Percentiles rank a stretch among this genome's conserved stretches.
phyloP scores from a whole-genome alignment of 2,888 invertebrate genomes.

The Craniophora ligustri region DNA sequence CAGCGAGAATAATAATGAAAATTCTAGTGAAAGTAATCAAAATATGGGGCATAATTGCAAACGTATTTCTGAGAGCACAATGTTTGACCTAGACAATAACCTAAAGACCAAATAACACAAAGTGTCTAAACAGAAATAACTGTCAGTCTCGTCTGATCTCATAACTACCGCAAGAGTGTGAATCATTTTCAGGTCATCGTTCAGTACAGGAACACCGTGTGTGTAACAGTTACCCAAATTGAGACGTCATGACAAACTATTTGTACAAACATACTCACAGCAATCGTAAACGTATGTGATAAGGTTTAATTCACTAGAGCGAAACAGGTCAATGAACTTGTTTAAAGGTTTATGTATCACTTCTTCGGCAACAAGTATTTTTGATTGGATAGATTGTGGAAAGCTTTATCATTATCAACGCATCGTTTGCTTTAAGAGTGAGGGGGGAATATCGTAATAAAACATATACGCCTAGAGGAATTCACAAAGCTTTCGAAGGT shows the following conservation, averaged over 20 bases:
- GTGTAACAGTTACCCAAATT: slow-evolving; percentile 84
- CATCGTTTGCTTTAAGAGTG: slow-evolving; percentile 10
- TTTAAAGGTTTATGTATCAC: slow-evolving; percentile 44
- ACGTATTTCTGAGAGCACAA: slow-evolving; percentile 18
- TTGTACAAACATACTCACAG: slow-evolving; percentile 72
- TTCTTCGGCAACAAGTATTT: slow-evolving; percentile 46
- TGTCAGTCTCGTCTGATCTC: slow-evolving; percentile 64
- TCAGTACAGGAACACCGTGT: slow-evolving; percentile 67
- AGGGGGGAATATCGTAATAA: too few species aligned
- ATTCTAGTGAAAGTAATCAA: slow-evolving; percentile 41
- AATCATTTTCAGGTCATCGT: slow-evolving; percentile 84
- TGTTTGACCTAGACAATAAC: slow-evolving; percentile 62
- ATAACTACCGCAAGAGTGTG: slow-evolving; percentile 75
- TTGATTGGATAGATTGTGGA: slow-evolving; percentile 32
- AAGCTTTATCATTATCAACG: slow-evolving; percentile 10
- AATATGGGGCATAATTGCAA: slow-evolving; percentile 18
- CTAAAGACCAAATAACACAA: slow-evolving; percentile 64
- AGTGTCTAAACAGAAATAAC: slow-evolving; percentile 62
- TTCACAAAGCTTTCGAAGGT: neutral
- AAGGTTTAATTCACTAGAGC: slow-evolving; percentile 72
- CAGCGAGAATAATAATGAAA: slow-evolving; percentile 10
- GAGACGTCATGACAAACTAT: slow-evolving; percentile 79
- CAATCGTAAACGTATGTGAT: slow-evolving; percentile 73
- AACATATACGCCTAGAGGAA: too few species aligned
- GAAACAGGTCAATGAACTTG: slow-evolving; percentile 71